phyloP scores from a whole-genome alignment of 2,888 invertebrate species.

The Galeopsomyia nigrocyanea region DNA sequence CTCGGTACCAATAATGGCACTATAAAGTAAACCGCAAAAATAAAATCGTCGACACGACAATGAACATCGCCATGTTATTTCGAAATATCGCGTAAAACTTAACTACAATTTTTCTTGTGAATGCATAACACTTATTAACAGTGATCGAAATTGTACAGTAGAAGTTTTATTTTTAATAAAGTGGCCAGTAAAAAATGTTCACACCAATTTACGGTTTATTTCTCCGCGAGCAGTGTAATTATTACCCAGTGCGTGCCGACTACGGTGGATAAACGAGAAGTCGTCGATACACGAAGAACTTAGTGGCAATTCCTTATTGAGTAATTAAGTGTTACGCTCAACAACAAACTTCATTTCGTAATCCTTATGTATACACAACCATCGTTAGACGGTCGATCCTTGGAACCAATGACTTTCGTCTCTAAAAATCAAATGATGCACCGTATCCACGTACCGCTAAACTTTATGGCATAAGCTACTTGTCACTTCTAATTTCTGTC shows the following conservation, averaged over 20 bases:
- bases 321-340: slow-evolving; percentile 36
- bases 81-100: no score
- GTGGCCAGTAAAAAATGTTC: not conserved
- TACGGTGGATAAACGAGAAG: slow-evolving; percentile 1
- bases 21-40: no score
- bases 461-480: slow-evolving; percentile 20
- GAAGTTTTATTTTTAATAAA: slow-evolving; percentile 30
- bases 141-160: no score
- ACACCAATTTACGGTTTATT: slow-evolving; percentile 20
- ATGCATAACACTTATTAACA: no score
- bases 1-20: no score
- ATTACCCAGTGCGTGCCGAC: not conserved
- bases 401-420: slow-evolving; percentile 24
- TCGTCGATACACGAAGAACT: slow-evolving; percentile 7
- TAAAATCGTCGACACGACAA: no score
- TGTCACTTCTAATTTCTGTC: not conserved
- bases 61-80: no score
- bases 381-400: slow-evolving; percentile 14
- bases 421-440: not conserved
- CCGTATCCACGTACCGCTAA: not conserved
- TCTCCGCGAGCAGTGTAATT: slow-evolving; percentile 9
- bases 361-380: not conserved
- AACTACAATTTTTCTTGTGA: no score
- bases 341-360: slow-evolving; percentile 16
- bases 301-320: slow-evolving; percentile 35